Evolutionary conservation across 2,113 vertebrate genomes (phyloP).

Genomic region (Neoarius graeffei): DNA sequence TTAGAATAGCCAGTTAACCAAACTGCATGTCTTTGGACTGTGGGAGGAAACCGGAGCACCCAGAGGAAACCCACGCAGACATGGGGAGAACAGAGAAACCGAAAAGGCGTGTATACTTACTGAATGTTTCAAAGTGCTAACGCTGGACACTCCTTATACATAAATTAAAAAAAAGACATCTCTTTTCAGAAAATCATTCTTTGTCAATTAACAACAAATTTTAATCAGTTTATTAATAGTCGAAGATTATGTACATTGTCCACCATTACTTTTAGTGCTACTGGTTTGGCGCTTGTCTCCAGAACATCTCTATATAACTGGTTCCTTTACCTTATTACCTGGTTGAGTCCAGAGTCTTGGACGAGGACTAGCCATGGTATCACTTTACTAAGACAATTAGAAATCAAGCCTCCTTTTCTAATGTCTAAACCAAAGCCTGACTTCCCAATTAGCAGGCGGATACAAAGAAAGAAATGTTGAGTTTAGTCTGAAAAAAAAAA

Average conservation of each 20-base stretch:
- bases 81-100: not conserved
- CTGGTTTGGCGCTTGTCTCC: not conserved
- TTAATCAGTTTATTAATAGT: not conserved
- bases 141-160: not conserved
- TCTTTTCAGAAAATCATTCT: not conserved
- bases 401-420: slow-evolving; percentile 22
- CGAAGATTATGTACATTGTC: not conserved
- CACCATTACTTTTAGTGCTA: not conserved
- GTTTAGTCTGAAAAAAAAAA: not conserved
- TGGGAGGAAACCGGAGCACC: no score
- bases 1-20: no score
- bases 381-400: slow-evolving; percentile 54
- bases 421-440: not conserved
- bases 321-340: slow-evolving; percentile 20
- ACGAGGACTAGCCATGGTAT: slow-evolving; percentile 29
- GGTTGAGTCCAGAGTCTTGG: slow-evolving; percentile 11
- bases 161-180: no score
- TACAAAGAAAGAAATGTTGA: not conserved
- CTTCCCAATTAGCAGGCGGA: not conserved
- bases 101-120: not conserved
- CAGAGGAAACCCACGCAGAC: no score
- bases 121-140: not conserved
- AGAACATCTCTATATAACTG: slow-evolving; percentile 15
- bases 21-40: no score
- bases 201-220: not conserved